Conservation (phyloP, 2,888 invertebrate species). For the Schrankia costaestrigalis region DNA sequence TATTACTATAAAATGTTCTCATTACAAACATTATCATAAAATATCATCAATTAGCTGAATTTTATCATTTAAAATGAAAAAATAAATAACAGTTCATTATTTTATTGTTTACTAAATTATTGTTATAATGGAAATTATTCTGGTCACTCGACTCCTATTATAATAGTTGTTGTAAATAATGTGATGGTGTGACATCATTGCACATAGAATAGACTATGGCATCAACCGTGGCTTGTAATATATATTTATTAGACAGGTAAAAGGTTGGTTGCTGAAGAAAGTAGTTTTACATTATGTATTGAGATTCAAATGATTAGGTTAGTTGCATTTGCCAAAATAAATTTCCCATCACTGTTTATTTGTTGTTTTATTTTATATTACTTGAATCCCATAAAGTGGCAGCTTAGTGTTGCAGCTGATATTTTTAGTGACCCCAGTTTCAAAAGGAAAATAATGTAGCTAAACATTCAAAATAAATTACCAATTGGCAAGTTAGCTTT, state of each 20-base stretch:
- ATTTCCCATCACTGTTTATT: conserved; percentile 73
- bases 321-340: conserved; percentile 80
- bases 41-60: conserved; percentile 25
- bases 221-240: conserved; percentile 34
- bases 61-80: conserved; percentile 29
- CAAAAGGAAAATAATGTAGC: too few relatives aligned
- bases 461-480: too few relatives aligned
- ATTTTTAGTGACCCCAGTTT: too few relatives aligned
- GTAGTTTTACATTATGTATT: conserved; percentile 70
- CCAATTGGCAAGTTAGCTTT: too few relatives aligned
- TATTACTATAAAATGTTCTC: too few relatives aligned
- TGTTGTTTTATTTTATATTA: conserved; percentile 26
- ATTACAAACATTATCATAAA: conserved; percentile 17
- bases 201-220: conserved; percentile 34
- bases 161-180: conserved; percentile 53
- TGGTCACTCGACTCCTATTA: conserved; percentile 69
- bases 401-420: too few relatives aligned
- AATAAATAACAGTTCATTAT: conserved; percentile 35
- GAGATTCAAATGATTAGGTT: conserved; percentile 72
- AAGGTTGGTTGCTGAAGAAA: conserved; percentile 45
- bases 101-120: conserved; percentile 56
- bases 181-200: conserved; percentile 45
- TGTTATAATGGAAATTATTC: conserved; percentile 58
- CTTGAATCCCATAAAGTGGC: background rate
- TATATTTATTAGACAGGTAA: conserved; percentile 61